Conservation (phyloP, 2,888 invertebrate genomes). For the Bruchidius siliquastri region DNA sequence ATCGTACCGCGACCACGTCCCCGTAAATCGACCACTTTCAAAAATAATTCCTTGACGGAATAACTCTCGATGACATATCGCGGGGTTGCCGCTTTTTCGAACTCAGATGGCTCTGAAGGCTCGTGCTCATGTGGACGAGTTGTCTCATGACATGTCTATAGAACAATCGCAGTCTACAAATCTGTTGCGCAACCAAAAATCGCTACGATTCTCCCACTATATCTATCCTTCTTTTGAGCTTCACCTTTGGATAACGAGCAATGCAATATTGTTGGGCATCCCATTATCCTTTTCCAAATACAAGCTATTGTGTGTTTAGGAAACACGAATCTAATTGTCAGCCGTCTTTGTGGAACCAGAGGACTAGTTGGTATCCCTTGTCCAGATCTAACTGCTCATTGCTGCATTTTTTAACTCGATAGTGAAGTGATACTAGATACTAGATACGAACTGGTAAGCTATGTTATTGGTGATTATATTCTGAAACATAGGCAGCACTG, state of each 20-base stretch:
- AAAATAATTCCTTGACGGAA: not conserved
- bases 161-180: no score
- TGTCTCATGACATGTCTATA: no score
- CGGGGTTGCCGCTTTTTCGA: not conserved
- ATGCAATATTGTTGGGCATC: not conserved
- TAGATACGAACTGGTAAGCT: no score
- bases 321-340: conserved; percentile 27
- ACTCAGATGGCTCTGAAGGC: no score
- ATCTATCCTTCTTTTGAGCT: not conserved
- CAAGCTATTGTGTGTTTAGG: conserved; percentile 21
- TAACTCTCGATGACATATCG: not conserved
- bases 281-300: conserved; percentile 26
- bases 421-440: not conserved
- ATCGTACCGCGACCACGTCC: not conserved
- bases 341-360: conserved; percentile 14
- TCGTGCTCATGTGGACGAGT: no score
- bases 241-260: not conserved
- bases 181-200: no score
- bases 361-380: conserved; percentile 20
- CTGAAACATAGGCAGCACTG: no score
- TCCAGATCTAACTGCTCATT: not conserved
- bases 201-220: no score
- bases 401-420: not conserved
- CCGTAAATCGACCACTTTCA: not conserved
- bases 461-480: no score